These are phyloP conservation scores for Ellobium chinense DNA, from an alignment of 2,888 invertebrate genomes.

Conservation along the genomic window DNA sequence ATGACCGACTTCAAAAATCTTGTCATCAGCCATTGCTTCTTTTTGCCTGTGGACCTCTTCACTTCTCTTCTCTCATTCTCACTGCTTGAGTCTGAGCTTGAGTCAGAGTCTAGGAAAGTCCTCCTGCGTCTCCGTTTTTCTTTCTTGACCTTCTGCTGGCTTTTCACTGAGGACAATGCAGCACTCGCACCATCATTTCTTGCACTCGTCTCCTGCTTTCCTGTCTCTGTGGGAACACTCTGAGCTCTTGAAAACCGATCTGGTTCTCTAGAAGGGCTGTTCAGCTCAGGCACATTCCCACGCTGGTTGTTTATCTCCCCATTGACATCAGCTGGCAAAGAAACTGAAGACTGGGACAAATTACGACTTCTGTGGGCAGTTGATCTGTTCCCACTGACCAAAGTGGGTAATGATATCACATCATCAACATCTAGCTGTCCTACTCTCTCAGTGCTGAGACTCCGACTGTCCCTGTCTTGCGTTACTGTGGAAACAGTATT, in stretches of 20 bases:
- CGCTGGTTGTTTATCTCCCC: background rate
- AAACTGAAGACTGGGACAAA: background rate
- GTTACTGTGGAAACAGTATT: background rate
- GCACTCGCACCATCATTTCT: background rate
- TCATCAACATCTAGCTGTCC: background rate
- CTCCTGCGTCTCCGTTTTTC: background rate
- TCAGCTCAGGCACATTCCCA: background rate
- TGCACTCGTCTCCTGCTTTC: background rate
- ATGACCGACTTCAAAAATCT: slow-evolving; percentile 31
- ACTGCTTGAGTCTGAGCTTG: slow-evolving; percentile 3
- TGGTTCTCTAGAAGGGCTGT: background rate
- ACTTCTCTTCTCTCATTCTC: background rate
- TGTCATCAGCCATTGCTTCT: slow-evolving; percentile 40
- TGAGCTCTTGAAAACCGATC: slow-evolving; percentile 3
- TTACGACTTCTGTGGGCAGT: background rate
- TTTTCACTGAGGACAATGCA: background rate
- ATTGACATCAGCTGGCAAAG: background rate
- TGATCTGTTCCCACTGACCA: background rate
- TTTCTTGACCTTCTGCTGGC: background rate
- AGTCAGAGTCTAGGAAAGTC: background rate
- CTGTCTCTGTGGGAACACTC: slow-evolving; percentile 20
- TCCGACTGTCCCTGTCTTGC: background rate
- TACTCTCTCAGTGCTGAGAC: too few species aligned
- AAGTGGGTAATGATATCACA: background rate
- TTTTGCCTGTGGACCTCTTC: background rate